Base-by-base conservation (phyloP, 30 jellyfish, hydroid and myxozoan genomes). In the Euphysa ruthae region DNA sequence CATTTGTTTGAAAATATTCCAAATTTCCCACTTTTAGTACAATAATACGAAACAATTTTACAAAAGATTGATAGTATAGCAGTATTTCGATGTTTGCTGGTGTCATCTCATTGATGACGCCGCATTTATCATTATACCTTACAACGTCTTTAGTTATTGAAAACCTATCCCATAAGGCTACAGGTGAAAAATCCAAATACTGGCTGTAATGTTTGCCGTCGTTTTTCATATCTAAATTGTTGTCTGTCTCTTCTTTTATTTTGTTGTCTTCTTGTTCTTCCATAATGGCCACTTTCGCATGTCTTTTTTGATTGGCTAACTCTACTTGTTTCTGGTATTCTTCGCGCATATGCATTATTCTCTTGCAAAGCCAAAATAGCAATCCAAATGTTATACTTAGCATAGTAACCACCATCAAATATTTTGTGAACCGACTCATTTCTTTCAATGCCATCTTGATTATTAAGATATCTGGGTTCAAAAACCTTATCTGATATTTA, bases 51-150 rank as follows among this genome's bases (percentile, higher is more conserved):
- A 68, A 68, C 6, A 68, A 51, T 19, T 68, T 44, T 20, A 38
- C 75, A 51, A 68, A 68, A 0, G 80, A 28, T 43, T 68, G 80
- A 23, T 68, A 68, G 24, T 68, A 68, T 2, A 68, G 8, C 54
- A 43, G 16, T 0, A 68, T 27, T 43, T 68, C 80, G 23, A 68
- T 35, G 12, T 15, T 21, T 42, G 77, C 61, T 24, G 63, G 77
- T 30, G 21, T 43, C 0, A 7, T n/a, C 1, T 43, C 31, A 49
- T 25, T 51, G 27, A 27, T 8, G 6, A 30, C 28, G 16, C 16
- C 16, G 0, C 42, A 38, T 28, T 22, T 22, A 18, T 8, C 5
- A 25, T 63, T n/a, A 49, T 12, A 22, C n/a, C 31, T 1, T n/a
- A 19, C 65, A 12, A 34, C 24, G 35, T 63, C 65, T 46, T 10